A percentile compares a stretch with the other conserved stretches of the same genome.
phyloP scores from a whole-genome alignment of 2,888 invertebrate species.

The Orthosia gothica region DNA sequence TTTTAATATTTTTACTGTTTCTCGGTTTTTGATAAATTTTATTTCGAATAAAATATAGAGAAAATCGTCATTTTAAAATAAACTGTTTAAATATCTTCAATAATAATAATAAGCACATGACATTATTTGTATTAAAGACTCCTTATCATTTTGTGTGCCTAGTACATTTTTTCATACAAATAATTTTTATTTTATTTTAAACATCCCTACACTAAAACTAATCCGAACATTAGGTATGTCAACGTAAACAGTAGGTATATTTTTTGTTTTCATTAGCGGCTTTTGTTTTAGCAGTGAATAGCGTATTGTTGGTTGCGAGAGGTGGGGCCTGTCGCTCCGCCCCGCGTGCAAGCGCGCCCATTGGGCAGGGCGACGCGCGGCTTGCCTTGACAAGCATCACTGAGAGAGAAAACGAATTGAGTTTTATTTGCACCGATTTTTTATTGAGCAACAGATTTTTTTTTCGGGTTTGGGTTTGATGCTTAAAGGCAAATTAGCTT shows the following conservation, averaged over 20 bases:
- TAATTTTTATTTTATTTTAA: not conserved
- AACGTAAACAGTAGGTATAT: slow-evolving; percentile 63
- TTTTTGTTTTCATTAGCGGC: slow-evolving; percentile 62
- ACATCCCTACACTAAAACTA: slow-evolving; percentile 1
- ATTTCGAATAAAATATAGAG: too few relatives aligned
- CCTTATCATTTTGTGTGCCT: not conserved
- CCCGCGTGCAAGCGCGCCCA: slow-evolving; percentile 83
- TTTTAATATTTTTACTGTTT: too few relatives aligned
- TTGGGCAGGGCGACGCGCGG: slow-evolving; percentile 78
- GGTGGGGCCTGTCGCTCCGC: slow-evolving; percentile 84
- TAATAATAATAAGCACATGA: too few relatives aligned
- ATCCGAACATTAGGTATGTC: slow-evolving; percentile 46
- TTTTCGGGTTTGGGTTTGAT: slow-evolving; percentile 13
- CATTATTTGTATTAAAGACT: too few relatives aligned
- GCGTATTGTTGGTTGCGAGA: slow-evolving; percentile 64
- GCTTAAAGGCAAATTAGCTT: not conserved
- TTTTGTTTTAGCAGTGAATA: slow-evolving; percentile 69
- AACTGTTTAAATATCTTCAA: too few relatives aligned
- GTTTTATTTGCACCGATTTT: slow-evolving; percentile 54
- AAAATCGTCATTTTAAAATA: too few relatives aligned
- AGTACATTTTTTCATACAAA: too few relatives aligned
- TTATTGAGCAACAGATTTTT: slow-evolving; percentile 14
- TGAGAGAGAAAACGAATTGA: slow-evolving; percentile 57
- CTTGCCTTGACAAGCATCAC: slow-evolving; percentile 51
- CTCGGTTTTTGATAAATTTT: too few relatives aligned